Conservation (phyloP, 2,797 vertebrate genomes). For the Gymnothorax javanicus region DNA sequence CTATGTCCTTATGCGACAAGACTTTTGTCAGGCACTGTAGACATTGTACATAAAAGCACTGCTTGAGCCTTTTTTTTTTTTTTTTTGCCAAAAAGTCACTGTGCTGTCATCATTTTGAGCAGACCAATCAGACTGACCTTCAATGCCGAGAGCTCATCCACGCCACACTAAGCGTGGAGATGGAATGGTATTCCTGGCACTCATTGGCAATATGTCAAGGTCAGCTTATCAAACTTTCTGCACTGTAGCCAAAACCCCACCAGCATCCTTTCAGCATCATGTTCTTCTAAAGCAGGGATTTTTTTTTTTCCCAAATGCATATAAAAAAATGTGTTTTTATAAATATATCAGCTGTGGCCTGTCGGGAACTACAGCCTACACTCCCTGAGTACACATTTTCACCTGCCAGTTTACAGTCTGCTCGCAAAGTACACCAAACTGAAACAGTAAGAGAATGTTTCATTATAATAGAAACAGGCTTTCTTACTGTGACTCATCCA, state of each 20-base stretch:
- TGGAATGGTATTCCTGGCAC: background rate
- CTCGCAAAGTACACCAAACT: background rate
- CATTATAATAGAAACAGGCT: background rate
- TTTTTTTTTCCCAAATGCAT: background rate
- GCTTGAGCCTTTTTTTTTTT: no score
- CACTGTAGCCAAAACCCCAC: background rate
- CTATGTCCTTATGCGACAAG: no score
- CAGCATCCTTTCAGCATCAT: background rate
- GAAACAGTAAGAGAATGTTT: background rate
- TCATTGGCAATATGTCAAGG: background rate
- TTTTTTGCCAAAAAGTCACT: background rate
- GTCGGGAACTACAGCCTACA: background rate
- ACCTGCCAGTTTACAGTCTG: background rate
- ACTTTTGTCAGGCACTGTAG: no score
- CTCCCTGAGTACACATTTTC: background rate
- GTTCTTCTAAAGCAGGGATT: background rate
- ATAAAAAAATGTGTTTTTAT: background rate
- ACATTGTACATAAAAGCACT: no score
- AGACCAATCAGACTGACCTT: background rate
- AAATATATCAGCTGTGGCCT: background rate
- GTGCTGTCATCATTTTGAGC: background rate
- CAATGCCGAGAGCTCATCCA: background rate
- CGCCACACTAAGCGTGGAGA: background rate
- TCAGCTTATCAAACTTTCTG: background rate
- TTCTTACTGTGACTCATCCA: background rate